A percentile compares a stretch with the other conserved stretches of the same genome.
Evolutionary conservation across 1,140 invertebrate species (phyloP).

Genomic region (Anoplophora glabripennis): DNA sequence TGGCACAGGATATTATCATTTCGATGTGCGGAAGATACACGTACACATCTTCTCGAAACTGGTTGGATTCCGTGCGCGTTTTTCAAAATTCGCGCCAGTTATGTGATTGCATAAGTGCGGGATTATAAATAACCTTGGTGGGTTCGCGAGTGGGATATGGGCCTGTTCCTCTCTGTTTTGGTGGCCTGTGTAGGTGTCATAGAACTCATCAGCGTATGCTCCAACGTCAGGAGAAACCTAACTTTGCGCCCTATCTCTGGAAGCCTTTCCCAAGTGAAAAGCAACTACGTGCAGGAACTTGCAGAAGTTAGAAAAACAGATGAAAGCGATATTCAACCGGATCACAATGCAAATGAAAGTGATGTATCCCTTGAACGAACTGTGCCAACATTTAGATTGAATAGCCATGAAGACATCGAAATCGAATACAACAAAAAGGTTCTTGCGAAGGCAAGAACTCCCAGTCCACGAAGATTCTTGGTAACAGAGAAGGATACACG

Average conservation of each 20-base stretch:
- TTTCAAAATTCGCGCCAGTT: constrained; percentile 21
- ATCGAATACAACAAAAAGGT: constrained; percentile 20
- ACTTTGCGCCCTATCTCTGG: not conserved
- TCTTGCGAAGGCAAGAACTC: constrained; percentile 16
- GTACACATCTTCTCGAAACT: not conserved
- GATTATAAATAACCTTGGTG: constrained; percentile 8
- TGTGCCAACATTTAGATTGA: constrained; percentile 15
- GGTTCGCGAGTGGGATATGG: constrained; percentile 52
- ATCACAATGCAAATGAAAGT: not conserved
- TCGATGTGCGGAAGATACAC: constrained; percentile 10
- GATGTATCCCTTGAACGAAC: not conserved
- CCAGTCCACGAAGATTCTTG: constrained; percentile 28
- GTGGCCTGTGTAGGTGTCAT: constrained; percentile 69
- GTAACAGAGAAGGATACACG: constrained; percentile 23
- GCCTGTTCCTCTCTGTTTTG: constrained; percentile 65
- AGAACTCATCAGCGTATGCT: constrained; percentile 61
- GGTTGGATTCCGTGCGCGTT: not conserved
- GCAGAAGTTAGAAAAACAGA: constrained; percentile 13
- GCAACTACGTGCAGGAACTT: constrained; percentile 20
- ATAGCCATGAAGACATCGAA: constrained; percentile 32
- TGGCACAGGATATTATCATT: constrained; percentile 18
- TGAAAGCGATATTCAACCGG: constrained; percentile 1
- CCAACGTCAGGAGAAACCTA: constrained; percentile 49
- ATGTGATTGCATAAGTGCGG: not conserved
- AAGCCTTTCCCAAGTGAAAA: constrained; percentile 8